Base-by-base conservation (phyloP, 37 sponge, comb jelly and placozoan genomes). In the Mnemiopsis leidyi region DNA sequence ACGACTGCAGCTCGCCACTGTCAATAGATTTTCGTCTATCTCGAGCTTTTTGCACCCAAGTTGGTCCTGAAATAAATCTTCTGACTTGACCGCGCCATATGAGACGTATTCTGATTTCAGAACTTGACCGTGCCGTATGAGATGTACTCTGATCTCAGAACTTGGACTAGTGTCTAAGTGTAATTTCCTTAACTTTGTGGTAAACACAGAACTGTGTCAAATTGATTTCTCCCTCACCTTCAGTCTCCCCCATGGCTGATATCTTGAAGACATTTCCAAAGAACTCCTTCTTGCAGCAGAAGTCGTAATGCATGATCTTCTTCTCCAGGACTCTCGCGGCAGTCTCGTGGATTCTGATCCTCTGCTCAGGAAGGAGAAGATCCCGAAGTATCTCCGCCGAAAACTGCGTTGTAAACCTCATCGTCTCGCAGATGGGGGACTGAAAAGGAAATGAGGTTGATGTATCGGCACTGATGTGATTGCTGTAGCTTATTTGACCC, bases 261-360 rank as follows among this genome's bases (percentile, higher is more conserved):
- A 85, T 85, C 61, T 85, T 85, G 90, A 85, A 85, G 1, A 85
- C 90, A 39, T 85, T 85, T 28, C 90, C 90, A 39, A 85, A 85
- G 90, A 85, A 85, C 61, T 85, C 90, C 90, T 85, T 85, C 29
- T 85, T 85, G 29, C 90, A 85, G 24, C 90, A 85, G 90, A 85
- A 85, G 3, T 85, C 90, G 29, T 85, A 85, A n/a, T 2, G 20
- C 36, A 85, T 23, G 40, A 85, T 85, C 90, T 40, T 85, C 7
- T 38, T 40, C 61, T 85, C 61, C 21, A 85, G 90, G 3, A 85
- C 90, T 18, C 90, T 39, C 13, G 90, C 90, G 18, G 90, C 90
- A 3, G 90, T 40, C 90, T 85, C 90, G 61, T 85, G 90, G 90
- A 85, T 85, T 2, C 90, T 18, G 90, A 85, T 40, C 61, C 90